Evolutionary conservation across 2,888 invertebrate genomes (phyloP), one percentile per base, ranked within the genome.

Genomic region (Euspilapteryx auroguttella): DNA sequence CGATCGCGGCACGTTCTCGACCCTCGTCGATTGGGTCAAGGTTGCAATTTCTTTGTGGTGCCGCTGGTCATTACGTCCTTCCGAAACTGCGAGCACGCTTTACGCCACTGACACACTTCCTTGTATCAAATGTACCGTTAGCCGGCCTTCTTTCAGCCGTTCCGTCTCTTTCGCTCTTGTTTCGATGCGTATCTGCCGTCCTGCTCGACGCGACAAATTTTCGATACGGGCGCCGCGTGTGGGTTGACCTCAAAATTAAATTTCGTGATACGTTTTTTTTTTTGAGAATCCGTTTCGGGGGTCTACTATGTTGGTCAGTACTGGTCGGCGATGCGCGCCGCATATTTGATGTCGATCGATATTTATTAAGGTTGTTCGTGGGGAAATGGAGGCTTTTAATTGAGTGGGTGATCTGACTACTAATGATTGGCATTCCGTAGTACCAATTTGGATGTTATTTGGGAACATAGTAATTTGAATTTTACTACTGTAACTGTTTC

Each of bases 21-120:
- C 48, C 53, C 45, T 59, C 57, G 35, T 26, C 21, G 40, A 23
- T 21, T 25, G 40, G 58, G 58, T 68, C 68, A 71, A 69, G 66
- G 68, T 64, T 64, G 65, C 36, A 37, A 53, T 55, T 64, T 41
- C 40, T 45, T 40, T 39, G 38, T 34, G 37, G 37, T 27, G 29
- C 22, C 30, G 27, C 28, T 29, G 52, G 42, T 50, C 47, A 39
- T 63, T 71, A 50, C 56, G 55, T 47, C 65, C 51, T 49, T 47
- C 43, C 45, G 25, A 44, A 37, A 41, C 42, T 41, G 45, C 42
- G 41, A 42, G 42, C 38, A 29, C 39, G 42, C 43, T 65, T 63
- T 64, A 71, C 66, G 71, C 71, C 56, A 71, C 68, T 76, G 75
- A 76, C 76, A 77, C 58, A 77, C 73, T 73, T 76, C 73, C 68